These are phyloP conservation scores for Melanitta fusca DNA, from an alignment of 2,797 vertebrate species.

Conservation along the genomic window DNA sequence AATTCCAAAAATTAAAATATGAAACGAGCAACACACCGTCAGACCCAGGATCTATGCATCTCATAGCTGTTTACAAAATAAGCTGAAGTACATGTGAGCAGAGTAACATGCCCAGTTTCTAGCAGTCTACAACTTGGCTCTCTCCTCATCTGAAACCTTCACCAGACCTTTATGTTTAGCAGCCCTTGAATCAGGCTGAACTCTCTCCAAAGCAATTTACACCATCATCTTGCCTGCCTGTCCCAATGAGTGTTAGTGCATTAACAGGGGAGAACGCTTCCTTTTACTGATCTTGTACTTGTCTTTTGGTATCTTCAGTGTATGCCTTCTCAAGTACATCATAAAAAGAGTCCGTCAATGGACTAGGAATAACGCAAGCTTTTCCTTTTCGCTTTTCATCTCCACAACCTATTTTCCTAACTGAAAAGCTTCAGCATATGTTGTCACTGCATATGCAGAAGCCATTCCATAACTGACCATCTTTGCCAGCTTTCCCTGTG, in stretches of 20 bases:
- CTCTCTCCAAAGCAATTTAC: background rate
- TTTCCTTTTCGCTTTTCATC: background rate
- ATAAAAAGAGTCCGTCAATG: background rate
- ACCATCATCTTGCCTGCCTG: background rate
- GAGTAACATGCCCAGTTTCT: background rate
- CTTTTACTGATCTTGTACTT: background rate
- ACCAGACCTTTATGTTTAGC: background rate
- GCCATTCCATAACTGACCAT: background rate
- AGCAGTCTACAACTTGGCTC: accelerated
- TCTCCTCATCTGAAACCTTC: background rate
- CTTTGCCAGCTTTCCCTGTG: background rate
- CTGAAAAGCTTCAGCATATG: background rate
- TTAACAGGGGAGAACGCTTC: background rate
- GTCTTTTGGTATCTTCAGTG: background rate
- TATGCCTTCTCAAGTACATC: background rate
- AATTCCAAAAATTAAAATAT: background rate
- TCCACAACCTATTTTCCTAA: background rate
- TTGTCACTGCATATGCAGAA: background rate
- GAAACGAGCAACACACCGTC: background rate
- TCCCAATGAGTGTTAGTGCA: background rate
- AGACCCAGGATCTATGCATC: background rate
- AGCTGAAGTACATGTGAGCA: accelerated
- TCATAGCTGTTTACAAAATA: background rate
- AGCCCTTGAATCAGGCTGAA: background rate
- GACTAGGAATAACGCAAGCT: background rate